phyloP scores from a whole-genome alignment of 2,113 vertebrate genomes.

The Ceyx cyanopectus region DNA sequence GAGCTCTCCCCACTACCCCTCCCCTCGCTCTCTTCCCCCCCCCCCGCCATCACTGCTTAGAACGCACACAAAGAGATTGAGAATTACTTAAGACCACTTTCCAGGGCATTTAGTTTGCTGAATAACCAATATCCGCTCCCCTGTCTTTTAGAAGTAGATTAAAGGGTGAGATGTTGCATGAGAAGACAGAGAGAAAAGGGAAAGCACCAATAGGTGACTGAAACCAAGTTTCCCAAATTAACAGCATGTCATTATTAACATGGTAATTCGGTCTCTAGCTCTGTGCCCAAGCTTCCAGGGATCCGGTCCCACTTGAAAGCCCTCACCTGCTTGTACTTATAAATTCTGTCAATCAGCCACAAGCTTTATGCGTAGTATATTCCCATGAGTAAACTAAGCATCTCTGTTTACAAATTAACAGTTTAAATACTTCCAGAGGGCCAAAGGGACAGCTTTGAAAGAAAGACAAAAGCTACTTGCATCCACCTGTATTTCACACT shows the following conservation, averaged over 20 bases:
- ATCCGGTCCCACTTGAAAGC: too few relatives aligned
- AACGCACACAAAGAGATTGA: background rate
- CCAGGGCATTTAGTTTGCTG: background rate
- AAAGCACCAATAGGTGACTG: background rate
- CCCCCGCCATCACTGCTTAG: background rate
- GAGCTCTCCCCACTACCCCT: background rate
- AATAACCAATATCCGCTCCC: fast-evolving
- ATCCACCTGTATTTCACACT: fast-evolving
- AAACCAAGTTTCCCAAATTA: background rate
- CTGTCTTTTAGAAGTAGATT: background rate
- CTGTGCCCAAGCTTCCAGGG: too few relatives aligned
- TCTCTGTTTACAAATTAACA: background rate
- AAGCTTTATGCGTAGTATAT: too few relatives aligned
- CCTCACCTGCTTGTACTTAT: background rate
- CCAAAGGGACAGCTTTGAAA: background rate
- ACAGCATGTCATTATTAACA: background rate
- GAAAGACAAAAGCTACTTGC: background rate
- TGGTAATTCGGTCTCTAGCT: fast-evolving
- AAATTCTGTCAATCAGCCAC: background rate
- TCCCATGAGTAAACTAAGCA: background rate
- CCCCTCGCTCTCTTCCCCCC: background rate
- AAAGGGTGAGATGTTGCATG: fast-evolving
- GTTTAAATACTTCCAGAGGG: background rate
- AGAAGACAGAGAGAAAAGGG: background rate
- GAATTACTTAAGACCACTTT: background rate